These are phyloP conservation scores for Netelia fuscicornis DNA, from an alignment of 2,888 invertebrate species.

Conservation along the genomic window DNA sequence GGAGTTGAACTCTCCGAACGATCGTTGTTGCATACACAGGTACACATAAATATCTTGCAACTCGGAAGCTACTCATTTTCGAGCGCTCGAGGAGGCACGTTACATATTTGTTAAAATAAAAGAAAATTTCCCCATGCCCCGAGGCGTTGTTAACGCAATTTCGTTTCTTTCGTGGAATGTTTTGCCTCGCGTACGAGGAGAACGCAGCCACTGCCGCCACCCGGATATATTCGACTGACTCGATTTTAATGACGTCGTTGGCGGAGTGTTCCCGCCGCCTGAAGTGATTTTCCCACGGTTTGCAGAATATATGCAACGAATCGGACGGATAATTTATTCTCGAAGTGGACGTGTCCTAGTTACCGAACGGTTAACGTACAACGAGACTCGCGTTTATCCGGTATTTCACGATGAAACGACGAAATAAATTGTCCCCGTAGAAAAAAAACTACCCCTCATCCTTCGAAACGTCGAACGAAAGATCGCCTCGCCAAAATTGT, in stretches of 20 bases:
- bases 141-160: conserved; percentile 55
- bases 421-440: neutral
- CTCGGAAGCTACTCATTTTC: conserved; percentile 51
- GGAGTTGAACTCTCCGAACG: conserved; percentile 8
- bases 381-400: neutral
- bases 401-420: neutral
- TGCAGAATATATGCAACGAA: neutral
- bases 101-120: conserved; percentile 44
- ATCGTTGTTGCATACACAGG: conserved; percentile 16
- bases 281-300: conserved; percentile 42
- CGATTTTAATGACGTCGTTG: conserved; percentile 64
- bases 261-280: conserved; percentile 6
- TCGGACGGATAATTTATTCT: neutral
- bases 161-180: conserved; percentile 55
- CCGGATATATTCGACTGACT: conserved; percentile 51
- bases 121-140: conserved; percentile 18
- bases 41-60: conserved; percentile 31
- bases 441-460: neutral
- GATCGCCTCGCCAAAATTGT: conserved; percentile 3
- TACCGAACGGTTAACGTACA: neutral
- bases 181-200: conserved; percentile 30
- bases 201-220: conserved; percentile 3
- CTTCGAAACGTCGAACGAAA: conserved; percentile 3
- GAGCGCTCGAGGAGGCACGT: conserved; percentile 22
- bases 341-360: neutral